Evolutionary conservation across 2,888 invertebrate species (phyloP), one percentile per base, ranked within the genome.

Genomic region (Pyrgus malvae): DNA sequence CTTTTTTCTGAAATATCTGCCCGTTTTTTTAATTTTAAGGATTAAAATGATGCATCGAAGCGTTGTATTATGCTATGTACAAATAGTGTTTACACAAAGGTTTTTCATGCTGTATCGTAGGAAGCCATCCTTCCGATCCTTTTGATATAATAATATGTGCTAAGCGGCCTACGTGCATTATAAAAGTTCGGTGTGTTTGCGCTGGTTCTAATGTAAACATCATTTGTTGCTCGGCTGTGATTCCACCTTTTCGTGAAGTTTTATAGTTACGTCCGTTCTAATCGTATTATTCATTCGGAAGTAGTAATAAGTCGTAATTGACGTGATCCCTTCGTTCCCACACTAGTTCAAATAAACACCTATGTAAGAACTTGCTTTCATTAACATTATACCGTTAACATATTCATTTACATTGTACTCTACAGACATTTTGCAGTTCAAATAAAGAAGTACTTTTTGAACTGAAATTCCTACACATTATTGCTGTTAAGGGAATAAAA

Each of bases 61-160:
- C 25, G 23, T 42, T 2, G 31, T 35, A 19, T 51, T 53, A 44
- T 45, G 42, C 19, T 23, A 31, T 14, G 19, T 37, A 38, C 38
- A 35, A 48, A 55, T 27, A 19, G 49, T 74, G 72, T 79, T 80
- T 76, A 67, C 69, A 65, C 69, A 69, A 72, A 72, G 72, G 67
- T 66, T 69, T 72, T 68, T 66, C 64, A 63, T 64, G 61, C 53
- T 25, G 17, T 33, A 11, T 41, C 62, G 61, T 56, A 54, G 61
- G 37, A 51, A 61, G 42, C 62, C 61, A 80, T 82, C 79, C 84
- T 85, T 88, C 86, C 87, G 86, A 85, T 74, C 63, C 79, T 80
- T 83, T 83, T 78, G 72, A 75, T 70, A 76, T 69, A 58, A 68
- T 69, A n/a, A n/a, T n/a, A n/a, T n/a, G n/a, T 75, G 70, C 76